Percentiles rank a stretch among this genome's conserved stretches.
Evolutionary conservation across 2,797 vertebrate genomes (phyloP).

Genomic region (Mallotus villosus): DNA sequence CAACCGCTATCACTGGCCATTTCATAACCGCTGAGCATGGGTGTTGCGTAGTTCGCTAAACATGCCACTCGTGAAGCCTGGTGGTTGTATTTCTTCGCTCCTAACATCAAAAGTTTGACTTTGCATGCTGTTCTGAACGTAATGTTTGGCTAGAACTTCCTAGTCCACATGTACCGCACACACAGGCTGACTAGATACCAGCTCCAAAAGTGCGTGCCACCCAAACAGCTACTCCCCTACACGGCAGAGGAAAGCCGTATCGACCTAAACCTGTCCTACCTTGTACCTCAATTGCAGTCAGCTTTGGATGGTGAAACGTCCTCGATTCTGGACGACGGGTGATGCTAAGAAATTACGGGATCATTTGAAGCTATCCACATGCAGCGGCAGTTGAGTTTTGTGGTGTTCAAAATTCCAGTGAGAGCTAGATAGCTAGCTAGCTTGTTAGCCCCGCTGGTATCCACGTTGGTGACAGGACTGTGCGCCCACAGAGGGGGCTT

Average conservation of each 20-base stretch:
- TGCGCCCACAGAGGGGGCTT: constrained; percentile 26
- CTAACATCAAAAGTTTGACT: constrained; percentile 33
- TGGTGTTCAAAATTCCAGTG: constrained; percentile 49
- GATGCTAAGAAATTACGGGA: constrained; percentile 64
- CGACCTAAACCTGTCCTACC: constrained; percentile 38
- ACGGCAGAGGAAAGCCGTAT: constrained; percentile 18
- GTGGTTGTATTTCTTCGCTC: constrained; percentile 4
- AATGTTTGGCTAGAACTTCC: constrained; percentile 18
- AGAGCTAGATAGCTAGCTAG: constrained; percentile 49
- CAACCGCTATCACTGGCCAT: constrained; percentile 8
- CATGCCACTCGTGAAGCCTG: not conserved
- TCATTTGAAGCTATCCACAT: constrained; percentile 71
- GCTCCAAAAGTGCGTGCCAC: constrained; percentile 55
- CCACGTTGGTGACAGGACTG: constrained; percentile 70
- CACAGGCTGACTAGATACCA: not conserved
- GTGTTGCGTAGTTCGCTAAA: constrained; percentile 5
- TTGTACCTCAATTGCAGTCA: constrained; percentile 69
- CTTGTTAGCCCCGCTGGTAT: constrained; percentile 33
- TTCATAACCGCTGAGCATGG: constrained; percentile 4
- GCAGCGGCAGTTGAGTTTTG: constrained; percentile 45
- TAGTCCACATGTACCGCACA: constrained; percentile 52
- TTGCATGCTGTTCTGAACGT: constrained; percentile 6
- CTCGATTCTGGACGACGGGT: constrained; percentile 61
- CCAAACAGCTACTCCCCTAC: constrained; percentile 37
- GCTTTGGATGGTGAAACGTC: constrained; percentile 64